Percentiles rank a stretch among this genome's conserved stretches.
phyloP scores from a whole-genome alignment of 2,888 invertebrate species.

The Cheilosia soror region DNA sequence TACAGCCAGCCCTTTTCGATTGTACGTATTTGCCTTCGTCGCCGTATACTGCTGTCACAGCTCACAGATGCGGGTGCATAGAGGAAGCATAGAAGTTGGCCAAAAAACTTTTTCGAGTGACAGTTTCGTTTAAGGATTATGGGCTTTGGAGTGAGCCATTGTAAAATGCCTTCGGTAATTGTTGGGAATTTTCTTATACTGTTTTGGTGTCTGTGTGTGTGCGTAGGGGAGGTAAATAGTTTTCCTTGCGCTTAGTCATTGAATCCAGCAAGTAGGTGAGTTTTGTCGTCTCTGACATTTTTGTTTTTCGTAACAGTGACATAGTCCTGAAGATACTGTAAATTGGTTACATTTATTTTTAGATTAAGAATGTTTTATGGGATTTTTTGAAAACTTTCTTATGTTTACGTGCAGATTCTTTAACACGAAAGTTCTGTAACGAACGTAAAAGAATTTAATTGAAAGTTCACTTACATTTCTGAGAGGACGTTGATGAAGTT shows the following conservation, averaged over 20 bases:
- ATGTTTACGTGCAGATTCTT: background rate
- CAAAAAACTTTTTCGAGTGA: constrained; percentile 67
- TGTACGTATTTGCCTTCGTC: constrained; percentile 40
- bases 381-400: background rate
- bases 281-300: background rate
- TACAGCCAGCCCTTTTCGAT: constrained; percentile 20
- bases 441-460: constrained; percentile 2
- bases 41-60: constrained; percentile 60
- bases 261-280: constrained; percentile 1
- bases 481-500: background rate
- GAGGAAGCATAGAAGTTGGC: constrained; percentile 40
- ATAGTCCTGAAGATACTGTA: constrained; percentile 25
- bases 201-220: background rate
- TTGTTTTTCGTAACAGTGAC: constrained; percentile 16
- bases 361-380: background rate
- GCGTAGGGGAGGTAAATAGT: constrained; percentile 10
- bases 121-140: constrained; percentile 73
- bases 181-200: constrained; percentile 52
- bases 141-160: constrained; percentile 68
- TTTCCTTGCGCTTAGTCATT: constrained; percentile 5
- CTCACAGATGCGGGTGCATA: constrained; percentile 13
- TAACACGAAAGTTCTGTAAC: background rate
- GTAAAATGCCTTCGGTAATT: constrained; percentile 70
- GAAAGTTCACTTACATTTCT: background rate
- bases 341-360: constrained; percentile 3